A percentile compares a stretch with the other conserved stretches of the same genome.
These are phyloP conservation scores for Oreocharis arfaki DNA, from an alignment of 2,113 vertebrate species.

Conservation along the genomic window DNA sequence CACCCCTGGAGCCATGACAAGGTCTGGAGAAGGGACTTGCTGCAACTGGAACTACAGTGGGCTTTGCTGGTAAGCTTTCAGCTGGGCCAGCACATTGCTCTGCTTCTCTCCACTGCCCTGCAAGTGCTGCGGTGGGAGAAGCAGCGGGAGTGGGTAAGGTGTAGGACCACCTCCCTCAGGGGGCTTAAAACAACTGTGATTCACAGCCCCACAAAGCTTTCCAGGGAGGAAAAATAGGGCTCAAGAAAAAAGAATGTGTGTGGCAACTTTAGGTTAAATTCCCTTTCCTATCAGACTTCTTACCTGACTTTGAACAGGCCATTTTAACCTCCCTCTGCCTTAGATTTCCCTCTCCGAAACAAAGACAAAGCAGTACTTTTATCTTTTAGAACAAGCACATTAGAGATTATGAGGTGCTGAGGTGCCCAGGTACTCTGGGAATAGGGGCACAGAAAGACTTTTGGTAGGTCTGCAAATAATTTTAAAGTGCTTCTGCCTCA, in stretches of 20 bases:
- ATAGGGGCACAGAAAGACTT: not conserved
- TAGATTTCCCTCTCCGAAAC: not conserved
- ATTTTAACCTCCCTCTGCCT: constrained; percentile 27
- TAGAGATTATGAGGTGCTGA: constrained; percentile 32
- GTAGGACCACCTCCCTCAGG: not conserved
- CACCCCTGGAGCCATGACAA: not conserved
- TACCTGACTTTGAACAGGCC: constrained; percentile 24
- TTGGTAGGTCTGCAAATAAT: constrained; percentile 42
- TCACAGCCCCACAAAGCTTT: not conserved
- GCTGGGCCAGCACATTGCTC: not conserved
- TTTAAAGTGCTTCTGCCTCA: constrained; percentile 16
- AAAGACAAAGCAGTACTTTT: constrained; percentile 16
- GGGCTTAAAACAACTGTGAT: not conserved
- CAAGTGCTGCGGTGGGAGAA: not conserved
- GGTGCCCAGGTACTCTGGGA: not conserved
- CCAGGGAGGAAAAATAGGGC: not conserved
- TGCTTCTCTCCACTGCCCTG: not conserved
- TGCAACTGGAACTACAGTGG: not conserved
- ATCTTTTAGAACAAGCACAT: constrained; percentile 29
- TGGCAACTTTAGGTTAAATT: constrained; percentile 15
- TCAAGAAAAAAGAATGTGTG: not conserved
- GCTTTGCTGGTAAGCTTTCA: not conserved
- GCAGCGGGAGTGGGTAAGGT: not conserved
- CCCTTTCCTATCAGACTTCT: not conserved
- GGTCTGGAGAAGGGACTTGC: not conserved